Evolutionary conservation across 2,797 vertebrate genomes (phyloP).

Genomic region (Acanthis flammea): DNA sequence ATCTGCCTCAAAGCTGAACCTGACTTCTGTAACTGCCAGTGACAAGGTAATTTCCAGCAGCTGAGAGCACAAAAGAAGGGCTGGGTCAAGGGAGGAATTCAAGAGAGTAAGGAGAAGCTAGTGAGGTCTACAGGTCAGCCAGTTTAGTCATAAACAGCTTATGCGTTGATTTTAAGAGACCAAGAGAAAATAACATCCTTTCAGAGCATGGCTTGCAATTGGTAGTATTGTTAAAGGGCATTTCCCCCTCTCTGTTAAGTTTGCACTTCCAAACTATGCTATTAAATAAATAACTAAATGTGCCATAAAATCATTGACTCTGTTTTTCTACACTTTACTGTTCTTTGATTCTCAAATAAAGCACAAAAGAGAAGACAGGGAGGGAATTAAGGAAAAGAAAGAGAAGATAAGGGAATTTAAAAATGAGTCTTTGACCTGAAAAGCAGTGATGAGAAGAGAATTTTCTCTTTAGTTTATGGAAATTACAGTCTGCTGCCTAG

Average conservation of each 20-base stretch:
- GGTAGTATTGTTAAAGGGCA: not conserved
- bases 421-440: conserved; percentile 1
- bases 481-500: conserved; percentile 34
- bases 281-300: not conserved
- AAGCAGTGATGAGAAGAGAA: not conserved
- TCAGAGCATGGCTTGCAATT: not conserved
- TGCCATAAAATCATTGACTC: not conserved
- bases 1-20: not conserved
- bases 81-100: not conserved
- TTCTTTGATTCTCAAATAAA: not conserved
- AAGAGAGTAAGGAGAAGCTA: not conserved
- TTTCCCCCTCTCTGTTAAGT: not conserved
- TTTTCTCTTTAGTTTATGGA: conserved; percentile 15
- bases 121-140: not conserved
- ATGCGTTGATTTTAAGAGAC: not conserved
- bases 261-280: not conserved
- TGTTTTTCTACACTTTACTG: not conserved
- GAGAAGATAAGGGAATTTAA: not conserved
- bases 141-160: not conserved
- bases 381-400: not conserved
- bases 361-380: not conserved
- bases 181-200: not conserved
- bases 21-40: not conserved
- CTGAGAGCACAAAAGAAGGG: not conserved
- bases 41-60: not conserved